Evolutionary conservation across 1,140 invertebrate species (phyloP).

Genomic region (Caerostris extrusa): DNA sequence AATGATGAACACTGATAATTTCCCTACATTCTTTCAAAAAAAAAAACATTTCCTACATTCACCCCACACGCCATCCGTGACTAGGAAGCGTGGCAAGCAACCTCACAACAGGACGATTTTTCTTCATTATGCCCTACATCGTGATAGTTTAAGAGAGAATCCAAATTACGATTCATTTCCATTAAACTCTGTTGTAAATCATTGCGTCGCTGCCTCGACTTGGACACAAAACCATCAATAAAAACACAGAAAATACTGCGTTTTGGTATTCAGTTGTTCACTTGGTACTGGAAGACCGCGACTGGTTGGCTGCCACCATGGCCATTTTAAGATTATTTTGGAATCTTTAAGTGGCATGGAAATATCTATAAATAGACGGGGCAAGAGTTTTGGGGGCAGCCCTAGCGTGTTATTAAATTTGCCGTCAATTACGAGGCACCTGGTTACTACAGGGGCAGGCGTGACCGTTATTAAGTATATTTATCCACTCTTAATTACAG

Average conservation of each 20-base stretch:
- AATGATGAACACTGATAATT: neutral
- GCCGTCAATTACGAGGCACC: neutral
- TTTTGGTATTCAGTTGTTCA: neutral
- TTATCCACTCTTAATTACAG: neutral
- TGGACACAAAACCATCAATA: neutral
- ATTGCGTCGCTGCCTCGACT: neutral
- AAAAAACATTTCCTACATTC: neutral
- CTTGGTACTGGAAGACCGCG: neutral
- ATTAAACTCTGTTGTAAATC: neutral
- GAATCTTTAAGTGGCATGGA: neutral
- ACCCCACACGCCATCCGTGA: neutral
- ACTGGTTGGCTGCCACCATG: neutral
- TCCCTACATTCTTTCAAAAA: neutral
- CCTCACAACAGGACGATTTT: neutral
- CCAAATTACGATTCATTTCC: constrained; percentile 20
- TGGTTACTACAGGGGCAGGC: neutral
- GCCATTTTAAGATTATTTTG: neutral
- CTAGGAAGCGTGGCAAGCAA: neutral
- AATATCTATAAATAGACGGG: constrained; percentile 1
- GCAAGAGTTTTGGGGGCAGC: neutral
- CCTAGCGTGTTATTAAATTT: neutral
- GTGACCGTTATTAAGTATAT: constrained; percentile 1
- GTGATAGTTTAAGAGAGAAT: neutral
- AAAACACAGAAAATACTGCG: neutral
- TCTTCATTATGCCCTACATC: neutral